Conservation (phyloP, 2,797 vertebrate genomes). For the Esox masquinongy region DNA sequence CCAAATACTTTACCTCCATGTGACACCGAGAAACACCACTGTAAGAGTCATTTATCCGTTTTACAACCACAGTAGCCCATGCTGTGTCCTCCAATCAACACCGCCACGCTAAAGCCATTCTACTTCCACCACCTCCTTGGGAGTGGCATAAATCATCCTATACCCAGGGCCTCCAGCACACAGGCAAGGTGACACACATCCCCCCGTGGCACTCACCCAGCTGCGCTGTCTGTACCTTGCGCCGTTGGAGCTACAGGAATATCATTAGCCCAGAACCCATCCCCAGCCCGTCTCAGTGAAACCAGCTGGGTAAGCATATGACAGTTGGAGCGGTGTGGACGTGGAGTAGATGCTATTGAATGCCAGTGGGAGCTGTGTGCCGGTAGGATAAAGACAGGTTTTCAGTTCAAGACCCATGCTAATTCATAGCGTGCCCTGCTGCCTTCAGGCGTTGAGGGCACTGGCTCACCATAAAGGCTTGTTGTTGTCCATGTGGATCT, state of each 20-base stretch:
- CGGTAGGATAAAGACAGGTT: background rate
- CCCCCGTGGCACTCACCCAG: background rate
- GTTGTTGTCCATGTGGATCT: background rate
- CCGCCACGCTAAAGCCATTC: background rate
- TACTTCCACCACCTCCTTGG: conserved; percentile 13
- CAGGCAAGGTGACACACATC: conserved; percentile 66
- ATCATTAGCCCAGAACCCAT: background rate
- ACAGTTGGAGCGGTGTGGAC: background rate
- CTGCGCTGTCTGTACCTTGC: background rate
- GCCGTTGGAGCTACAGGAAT: background rate
- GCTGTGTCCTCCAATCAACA: background rate
- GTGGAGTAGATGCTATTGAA: background rate
- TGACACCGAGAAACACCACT: no score
- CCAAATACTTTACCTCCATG: no score
- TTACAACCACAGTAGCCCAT: background rate
- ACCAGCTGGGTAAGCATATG: background rate
- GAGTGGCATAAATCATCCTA: conserved; percentile 65
- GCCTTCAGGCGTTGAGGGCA: background rate
- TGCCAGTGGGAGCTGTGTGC: background rate
- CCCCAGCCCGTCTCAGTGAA: background rate
- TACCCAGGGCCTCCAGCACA: conserved; percentile 49
- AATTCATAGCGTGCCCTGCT: no score
- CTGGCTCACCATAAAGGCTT: background rate
- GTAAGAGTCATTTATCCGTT: no score
- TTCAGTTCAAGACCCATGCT: no score